A percentile compares a stretch with the other conserved stretches of the same genome.
phyloP scores from a whole-genome alignment of 2,113 vertebrate species.

The Tyrannus savana region DNA sequence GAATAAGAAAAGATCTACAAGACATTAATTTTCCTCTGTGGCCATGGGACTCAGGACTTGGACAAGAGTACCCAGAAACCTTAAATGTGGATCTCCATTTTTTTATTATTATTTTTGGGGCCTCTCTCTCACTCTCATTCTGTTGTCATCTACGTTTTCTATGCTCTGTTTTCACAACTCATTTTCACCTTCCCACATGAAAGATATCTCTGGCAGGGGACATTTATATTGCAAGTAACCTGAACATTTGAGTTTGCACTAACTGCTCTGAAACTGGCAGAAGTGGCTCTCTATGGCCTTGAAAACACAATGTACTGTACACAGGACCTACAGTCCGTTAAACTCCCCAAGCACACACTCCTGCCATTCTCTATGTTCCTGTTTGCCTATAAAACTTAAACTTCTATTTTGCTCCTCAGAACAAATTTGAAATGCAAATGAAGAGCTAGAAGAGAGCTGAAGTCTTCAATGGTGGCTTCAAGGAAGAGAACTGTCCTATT shows the following conservation, averaged over 20 bases:
- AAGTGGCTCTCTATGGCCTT: neutral
- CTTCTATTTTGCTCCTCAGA: neutral
- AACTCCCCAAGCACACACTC: neutral
- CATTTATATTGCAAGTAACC: constrained; percentile 27
- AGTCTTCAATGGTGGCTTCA: neutral
- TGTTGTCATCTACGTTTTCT: neutral
- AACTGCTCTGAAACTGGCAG: neutral
- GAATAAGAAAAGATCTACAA: neutral
- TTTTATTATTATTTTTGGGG: neutral
- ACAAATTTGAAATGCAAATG: neutral
- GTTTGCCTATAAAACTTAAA: neutral
- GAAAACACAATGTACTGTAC: neutral
- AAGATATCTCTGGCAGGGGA: constrained; percentile 38
- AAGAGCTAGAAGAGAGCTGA: neutral
- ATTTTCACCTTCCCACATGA: constrained; percentile 44
- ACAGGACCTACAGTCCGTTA: neutral
- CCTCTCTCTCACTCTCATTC: neutral
- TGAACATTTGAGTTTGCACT: neutral
- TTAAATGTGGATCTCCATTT: neutral
- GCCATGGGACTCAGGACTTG: neutral
- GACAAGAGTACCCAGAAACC: neutral
- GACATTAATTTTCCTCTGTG: neutral
- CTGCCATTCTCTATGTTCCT: neutral
- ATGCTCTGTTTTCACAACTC: constrained; percentile 33
- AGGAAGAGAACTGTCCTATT: neutral